These are phyloP conservation scores for Sthenelais limicola DNA, from an alignment of 2,888 invertebrate species.

Conservation along the genomic window DNA sequence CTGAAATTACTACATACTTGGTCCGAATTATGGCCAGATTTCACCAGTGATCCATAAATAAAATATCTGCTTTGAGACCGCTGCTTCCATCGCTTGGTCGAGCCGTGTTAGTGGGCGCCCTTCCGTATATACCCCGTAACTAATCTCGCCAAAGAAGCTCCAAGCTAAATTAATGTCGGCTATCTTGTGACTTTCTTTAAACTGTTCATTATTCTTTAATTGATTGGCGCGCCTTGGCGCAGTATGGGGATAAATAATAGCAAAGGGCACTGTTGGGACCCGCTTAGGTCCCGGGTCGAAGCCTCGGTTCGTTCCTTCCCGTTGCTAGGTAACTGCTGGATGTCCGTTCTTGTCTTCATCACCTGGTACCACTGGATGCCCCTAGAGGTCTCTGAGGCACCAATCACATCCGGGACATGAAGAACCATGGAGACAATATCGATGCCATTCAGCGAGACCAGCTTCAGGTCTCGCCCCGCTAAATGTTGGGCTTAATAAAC, in stretches of 20 bases:
- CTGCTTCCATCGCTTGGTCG: too few species aligned
- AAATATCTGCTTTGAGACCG: constrained; percentile 2
- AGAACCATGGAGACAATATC: too few species aligned
- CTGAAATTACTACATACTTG: constrained; percentile 32
- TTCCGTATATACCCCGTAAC: constrained; percentile 5
- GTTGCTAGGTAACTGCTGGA: constrained; percentile 34
- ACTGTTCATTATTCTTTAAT: constrained; percentile 32
- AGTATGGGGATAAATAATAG: constrained; percentile 24
- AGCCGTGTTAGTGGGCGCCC: too few species aligned
- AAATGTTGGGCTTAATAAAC: background rate
- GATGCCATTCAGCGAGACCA: background rate
- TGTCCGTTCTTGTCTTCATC: constrained; percentile 21
- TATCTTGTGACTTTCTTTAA: constrained; percentile 15
- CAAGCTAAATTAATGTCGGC: constrained; percentile 25
- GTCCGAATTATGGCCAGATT: constrained; percentile 8
- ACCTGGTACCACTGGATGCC: constrained; percentile 1
- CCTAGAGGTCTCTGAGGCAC: background rate
- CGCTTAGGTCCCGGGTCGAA: constrained; percentile 6
- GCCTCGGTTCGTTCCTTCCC: constrained; percentile 1
- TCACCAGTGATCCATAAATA: background rate
- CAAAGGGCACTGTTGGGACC: constrained; percentile 16
- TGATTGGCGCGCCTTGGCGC: background rate
- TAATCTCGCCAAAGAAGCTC: background rate
- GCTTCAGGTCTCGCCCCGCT: background rate
- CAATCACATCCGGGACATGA: too few species aligned